phyloP scores from a whole-genome alignment of 2,113 vertebrate genomes.

The Alectura lathami region DNA sequence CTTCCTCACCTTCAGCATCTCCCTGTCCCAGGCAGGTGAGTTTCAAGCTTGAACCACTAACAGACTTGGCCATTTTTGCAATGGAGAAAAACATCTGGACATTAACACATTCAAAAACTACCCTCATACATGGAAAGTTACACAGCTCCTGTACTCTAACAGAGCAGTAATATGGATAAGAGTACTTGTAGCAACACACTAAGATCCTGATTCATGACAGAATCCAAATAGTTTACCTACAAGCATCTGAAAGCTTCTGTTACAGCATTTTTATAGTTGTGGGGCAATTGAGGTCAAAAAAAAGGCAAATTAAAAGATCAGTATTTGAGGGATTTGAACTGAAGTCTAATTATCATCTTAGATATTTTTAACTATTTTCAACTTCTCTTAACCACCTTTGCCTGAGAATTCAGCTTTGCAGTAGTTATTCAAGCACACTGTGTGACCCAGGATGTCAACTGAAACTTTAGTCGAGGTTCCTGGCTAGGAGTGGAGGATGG shows the following conservation, averaged over 20 bases:
- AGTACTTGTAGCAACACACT: not conserved
- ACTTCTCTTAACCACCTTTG: not conserved
- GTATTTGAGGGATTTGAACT: not conserved
- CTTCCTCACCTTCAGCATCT: not conserved
- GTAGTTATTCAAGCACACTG: not conserved
- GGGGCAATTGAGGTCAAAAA: not conserved
- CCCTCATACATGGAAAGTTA: not conserved
- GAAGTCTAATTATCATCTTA: not conserved
- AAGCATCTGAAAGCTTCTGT: not conserved
- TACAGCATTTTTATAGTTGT: not conserved
- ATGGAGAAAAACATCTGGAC: not conserved
- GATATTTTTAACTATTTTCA: not conserved
- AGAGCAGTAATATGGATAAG: not conserved
- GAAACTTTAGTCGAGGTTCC: not conserved
- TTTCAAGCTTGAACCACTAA: not conserved
- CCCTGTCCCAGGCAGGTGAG: not conserved
- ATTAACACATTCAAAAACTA: not conserved
- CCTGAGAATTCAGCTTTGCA: not conserved
- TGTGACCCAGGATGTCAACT: not conserved
- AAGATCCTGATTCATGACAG: not conserved
- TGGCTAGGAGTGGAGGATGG: not conserved
- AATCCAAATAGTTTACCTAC: not conserved
- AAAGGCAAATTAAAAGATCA: not conserved
- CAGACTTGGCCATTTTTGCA: not conserved
- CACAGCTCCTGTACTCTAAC: not conserved